Evolutionary conservation across 2,797 vertebrate species (phyloP).

Genomic region (Zalophus californianus): DNA sequence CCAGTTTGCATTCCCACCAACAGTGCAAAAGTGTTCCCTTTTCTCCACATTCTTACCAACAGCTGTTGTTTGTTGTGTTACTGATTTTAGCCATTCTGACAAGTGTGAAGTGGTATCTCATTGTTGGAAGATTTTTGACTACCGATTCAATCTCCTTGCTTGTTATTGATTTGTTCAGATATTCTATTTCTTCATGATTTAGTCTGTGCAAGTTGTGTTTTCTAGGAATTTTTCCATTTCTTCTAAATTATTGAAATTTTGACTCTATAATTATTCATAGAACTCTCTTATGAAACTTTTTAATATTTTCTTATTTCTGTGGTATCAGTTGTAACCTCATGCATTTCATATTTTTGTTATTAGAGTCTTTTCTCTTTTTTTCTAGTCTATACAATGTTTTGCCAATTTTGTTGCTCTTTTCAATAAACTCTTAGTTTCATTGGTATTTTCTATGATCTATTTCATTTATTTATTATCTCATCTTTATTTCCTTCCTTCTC

Average conservation of each 20-base stretch:
- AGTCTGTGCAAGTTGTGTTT: not conserved
- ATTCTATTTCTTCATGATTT: not conserved
- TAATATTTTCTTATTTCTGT: not conserved
- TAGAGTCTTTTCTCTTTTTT: not conserved
- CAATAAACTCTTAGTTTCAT: not conserved
- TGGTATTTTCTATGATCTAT: not conserved
- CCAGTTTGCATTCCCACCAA: not conserved
- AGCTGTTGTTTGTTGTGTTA: not conserved
- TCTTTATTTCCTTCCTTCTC: not conserved
- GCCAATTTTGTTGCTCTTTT: not conserved
- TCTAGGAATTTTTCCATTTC: not conserved
- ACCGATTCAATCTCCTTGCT: not conserved
- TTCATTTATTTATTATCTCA: not conserved
- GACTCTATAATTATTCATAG: not conserved
- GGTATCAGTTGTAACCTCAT: not conserved
- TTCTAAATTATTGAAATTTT: not conserved
- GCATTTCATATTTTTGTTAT: not conserved
- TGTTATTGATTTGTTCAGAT: not conserved
- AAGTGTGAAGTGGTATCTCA: not conserved
- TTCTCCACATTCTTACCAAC: not conserved
- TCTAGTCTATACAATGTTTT: not conserved
- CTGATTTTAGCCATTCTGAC: not conserved
- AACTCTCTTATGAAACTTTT: not conserved
- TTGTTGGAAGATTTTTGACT: not conserved
- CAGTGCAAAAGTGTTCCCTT: not conserved